Evolutionary conservation across 2,113 vertebrate species (phyloP), one percentile per base, ranked within the genome.

Genomic region (Tricholaema leucomelas): DNA sequence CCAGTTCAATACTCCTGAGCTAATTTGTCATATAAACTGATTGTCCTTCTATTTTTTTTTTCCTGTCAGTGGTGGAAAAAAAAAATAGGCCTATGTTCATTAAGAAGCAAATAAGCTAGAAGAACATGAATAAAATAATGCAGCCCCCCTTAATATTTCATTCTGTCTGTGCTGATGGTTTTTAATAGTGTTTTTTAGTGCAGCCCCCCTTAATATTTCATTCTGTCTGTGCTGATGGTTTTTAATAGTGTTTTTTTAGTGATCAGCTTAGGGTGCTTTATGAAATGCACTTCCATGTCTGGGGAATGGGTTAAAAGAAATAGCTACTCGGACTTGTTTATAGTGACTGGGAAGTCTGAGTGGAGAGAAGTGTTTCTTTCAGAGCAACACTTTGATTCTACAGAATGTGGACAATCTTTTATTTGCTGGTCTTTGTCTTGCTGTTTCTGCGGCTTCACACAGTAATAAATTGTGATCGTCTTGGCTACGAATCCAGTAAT

Each of bases 71-170:
- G 19, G 9, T 3, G 13, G n/a, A n/a, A n/a, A 55, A 55, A 84
- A 44, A 66, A 59, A 59, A 90, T 44, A 38, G 2, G 8, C 40
- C 10, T 33, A 0, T 0, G 0, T 50, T 60, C 33, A 28, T 69
- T 59, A 73, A 63, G 63, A 42, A 65, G 40, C 38, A 75, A 44
- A 42, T n/a, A 64, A 30, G 19, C 54, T 17, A 11, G 61, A 13
- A 65, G 44, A 61, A 78, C 67, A 94, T 66, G 18, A 28, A 19
- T 54, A 24, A 33, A 44, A n/a, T 3, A 10, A 24, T 15, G 8
- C 77, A 8, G 42, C 59, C 7, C n/a, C 20, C 12, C 20, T 48
- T 8, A 87, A 27, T 10, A 28, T 61, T 66, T n/a, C 31, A 42
- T 77, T 67, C 4, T 33, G 23, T 40, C 30, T 40, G 12, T 0